Evolutionary conservation across 2,888 invertebrate genomes (phyloP).

Genomic region (Drosophila nigricruria): DNA sequence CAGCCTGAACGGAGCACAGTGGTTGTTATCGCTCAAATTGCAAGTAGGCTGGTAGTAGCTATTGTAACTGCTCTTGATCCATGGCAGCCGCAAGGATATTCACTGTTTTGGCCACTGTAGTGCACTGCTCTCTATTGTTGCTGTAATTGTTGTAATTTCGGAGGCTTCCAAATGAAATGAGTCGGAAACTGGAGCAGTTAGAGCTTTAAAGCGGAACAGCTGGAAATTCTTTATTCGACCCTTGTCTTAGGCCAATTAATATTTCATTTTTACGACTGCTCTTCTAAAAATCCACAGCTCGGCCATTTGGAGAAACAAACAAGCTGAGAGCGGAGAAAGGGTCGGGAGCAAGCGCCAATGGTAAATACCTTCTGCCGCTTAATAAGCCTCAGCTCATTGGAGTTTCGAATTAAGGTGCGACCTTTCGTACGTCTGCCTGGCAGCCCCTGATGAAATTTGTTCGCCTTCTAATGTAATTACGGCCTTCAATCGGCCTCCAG

Average conservation of each 20-base stretch:
- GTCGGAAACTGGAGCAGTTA: constrained; percentile 1
- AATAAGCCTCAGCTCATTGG: constrained; percentile 46
- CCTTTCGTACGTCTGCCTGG: constrained; percentile 18
- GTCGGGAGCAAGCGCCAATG: constrained; percentile 15
- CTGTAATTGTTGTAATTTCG: background rate
- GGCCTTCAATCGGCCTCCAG: constrained; percentile 18
- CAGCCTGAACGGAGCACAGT: constrained; percentile 30
- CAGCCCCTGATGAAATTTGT: constrained; percentile 14
- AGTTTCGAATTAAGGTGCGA: constrained; percentile 5
- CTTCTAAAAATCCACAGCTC: constrained; percentile 21
- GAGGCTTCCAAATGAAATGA: constrained; percentile 54
- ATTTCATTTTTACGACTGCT: constrained; percentile 48
- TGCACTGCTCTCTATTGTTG: background rate
- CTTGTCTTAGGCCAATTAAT: constrained; percentile 41
- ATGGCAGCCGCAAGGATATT: background rate
- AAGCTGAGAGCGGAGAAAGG: background rate
- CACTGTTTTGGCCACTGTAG: background rate
- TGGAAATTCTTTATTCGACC: constrained; percentile 15
- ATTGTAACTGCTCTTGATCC: constrained; percentile 1
- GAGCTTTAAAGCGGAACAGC: constrained; percentile 14
- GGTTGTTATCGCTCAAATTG: constrained; percentile 42
- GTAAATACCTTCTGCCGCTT: constrained; percentile 62
- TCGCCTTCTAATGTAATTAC: constrained; percentile 69
- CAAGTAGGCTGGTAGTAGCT: constrained; percentile 30
- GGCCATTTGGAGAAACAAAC: constrained; percentile 32